Conservation (phyloP, 1,140 invertebrate species). For the Bemisia tabaci region DNA sequence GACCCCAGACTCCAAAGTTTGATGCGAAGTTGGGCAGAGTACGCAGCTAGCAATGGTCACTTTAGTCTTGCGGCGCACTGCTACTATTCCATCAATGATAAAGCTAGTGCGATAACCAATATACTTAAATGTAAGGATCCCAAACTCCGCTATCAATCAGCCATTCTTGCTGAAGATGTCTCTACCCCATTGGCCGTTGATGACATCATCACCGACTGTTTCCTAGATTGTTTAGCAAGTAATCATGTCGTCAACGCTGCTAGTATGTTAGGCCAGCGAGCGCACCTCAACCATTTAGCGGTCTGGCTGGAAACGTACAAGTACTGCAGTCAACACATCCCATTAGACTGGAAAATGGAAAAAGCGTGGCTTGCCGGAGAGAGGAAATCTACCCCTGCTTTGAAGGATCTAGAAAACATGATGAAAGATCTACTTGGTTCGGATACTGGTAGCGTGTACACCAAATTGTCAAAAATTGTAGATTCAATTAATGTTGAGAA, state of each 20-base stretch:
- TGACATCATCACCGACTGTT: neutral
- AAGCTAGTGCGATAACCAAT: neutral
- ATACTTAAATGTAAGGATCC: neutral
- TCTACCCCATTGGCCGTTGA: neutral
- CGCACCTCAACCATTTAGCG: neutral
- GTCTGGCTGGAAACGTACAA: neutral
- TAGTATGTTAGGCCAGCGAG: neutral
- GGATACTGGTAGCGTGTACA: neutral
- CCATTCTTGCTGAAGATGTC: neutral
- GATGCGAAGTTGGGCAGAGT: neutral
- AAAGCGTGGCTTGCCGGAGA: neutral
- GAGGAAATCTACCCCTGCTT: neutral
- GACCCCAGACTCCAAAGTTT: conserved; percentile 22
- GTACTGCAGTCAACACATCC: neutral
- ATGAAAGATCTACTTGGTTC: neutral
- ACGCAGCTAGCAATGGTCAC: neutral
- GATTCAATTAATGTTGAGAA: neutral
- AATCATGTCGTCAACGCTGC: neutral
- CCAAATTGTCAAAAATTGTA: neutral
- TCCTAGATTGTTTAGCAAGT: neutral
- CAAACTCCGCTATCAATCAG: neutral
- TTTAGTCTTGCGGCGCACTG: neutral
- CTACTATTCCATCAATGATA: neutral
- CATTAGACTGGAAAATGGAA: neutral
- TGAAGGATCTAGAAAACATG: neutral